Base-by-base conservation (phyloP, 2,113 vertebrate species). In the Anguilla rostrata region DNA sequence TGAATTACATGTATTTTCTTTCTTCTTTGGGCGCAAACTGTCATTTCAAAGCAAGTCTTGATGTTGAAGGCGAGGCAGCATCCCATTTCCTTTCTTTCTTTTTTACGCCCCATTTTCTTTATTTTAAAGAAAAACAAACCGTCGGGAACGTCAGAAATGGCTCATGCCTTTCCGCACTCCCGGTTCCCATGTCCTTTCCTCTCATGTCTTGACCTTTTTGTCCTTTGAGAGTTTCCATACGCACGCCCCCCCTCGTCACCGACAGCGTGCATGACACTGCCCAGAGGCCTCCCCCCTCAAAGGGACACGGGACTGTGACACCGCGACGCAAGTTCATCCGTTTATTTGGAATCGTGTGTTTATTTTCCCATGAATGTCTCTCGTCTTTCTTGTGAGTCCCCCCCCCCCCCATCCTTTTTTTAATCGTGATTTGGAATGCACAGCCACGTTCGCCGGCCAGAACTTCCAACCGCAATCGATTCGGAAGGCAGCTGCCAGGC, bases 221-320 rank as follows among this genome's bases (percentile, higher is more conserved):
- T 14, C 81, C 81, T 56, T 14, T 83, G 29, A 39, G 75, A 78
- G 29, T 56, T 85, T 80, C 75, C 75, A 57, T 66, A 78, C 16
- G 8, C 2, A 26, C 34, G 2, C 40, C 5, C 3, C 1, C 43
- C 81, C 15, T 46, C 5, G 41, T 82, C 18, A 2, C 9, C 1
- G 20, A 82, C 84, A 57, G 29, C 5, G 57, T 2, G 12, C 18
- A n/a, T 34, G 71, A 40, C 40, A 39, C 34, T 20, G 53, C 82
- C 82, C 5, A 41, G 78, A 41, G 14, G 16, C 40, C 20, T 5
- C 6, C 22, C 16, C 46, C n/a, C 22, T 41, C 49, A 29, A 26
- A 85, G 20, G 49, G 78, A 5, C 78, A 39, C 34, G 26, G 1
- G 43, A 39, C n/a, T 18, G 39, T 5, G 20, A 57, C 8, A 41